phyloP scores from a whole-genome alignment of 2,888 invertebrate species.

The Esperia sulphurella region DNA sequence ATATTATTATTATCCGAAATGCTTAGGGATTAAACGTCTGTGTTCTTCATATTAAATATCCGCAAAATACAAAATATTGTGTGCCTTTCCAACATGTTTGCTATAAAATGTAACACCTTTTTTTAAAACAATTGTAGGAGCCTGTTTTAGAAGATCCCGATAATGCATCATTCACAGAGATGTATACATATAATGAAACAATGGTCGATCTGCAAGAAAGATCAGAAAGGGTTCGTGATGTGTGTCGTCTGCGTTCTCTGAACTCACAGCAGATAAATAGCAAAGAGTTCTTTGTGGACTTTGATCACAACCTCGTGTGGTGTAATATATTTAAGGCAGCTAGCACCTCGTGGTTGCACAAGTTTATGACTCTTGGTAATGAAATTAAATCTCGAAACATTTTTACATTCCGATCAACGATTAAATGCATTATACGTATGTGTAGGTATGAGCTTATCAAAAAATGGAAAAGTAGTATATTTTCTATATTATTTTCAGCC shows the following conservation, averaged over 20 bases:
- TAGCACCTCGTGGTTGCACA: constrained; percentile 89
- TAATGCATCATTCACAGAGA: constrained; percentile 26
- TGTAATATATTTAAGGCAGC: constrained; percentile 88
- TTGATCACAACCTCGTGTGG: constrained; percentile 84
- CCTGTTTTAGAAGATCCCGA: constrained; percentile 37
- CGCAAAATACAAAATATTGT: too few relatives aligned
- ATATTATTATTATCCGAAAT: too few relatives aligned
- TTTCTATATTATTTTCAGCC: constrained; percentile 52
- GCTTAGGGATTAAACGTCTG: too few relatives aligned
- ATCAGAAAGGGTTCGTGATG: constrained; percentile 58
- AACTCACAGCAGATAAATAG: constrained; percentile 77
- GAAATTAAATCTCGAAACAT: neutral
- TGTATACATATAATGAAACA: constrained; percentile 60
- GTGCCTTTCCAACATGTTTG: too few relatives aligned
- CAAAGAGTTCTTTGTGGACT: constrained; percentile 86
- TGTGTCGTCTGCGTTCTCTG: constrained; percentile 63
- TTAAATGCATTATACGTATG: too few relatives aligned
- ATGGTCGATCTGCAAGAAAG: constrained; percentile 70
- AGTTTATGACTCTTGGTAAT: constrained; percentile 85
- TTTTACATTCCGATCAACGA: too few relatives aligned
- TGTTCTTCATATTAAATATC: too few relatives aligned
- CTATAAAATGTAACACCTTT: too few relatives aligned
- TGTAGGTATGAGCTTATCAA: too few relatives aligned
- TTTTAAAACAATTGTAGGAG: constrained; percentile 50
- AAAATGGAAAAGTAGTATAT: too few relatives aligned